These are phyloP conservation scores for Platerodrilus igneus DNA, from an alignment of 2,888 invertebrate species.

Conservation along the genomic window DNA sequence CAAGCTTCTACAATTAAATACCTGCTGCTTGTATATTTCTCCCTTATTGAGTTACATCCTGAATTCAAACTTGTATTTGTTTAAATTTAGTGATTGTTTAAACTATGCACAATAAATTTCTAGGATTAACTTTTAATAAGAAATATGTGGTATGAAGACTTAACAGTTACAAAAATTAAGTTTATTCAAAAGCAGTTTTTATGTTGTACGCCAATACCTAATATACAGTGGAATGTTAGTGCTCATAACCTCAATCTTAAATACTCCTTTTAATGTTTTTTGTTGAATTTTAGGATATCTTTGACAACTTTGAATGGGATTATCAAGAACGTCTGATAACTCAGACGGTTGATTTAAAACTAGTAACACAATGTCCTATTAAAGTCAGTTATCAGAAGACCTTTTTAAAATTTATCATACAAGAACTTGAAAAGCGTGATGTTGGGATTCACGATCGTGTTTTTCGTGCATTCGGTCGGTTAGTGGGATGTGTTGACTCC, in stretches of 20 bases:
- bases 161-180: slow-evolving; percentile 13
- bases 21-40: too few relatives aligned
- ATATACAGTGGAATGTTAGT: slow-evolving; percentile 30
- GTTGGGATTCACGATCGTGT: slow-evolving; percentile 62
- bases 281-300: slow-evolving; percentile 28
- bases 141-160: slow-evolving; percentile 22
- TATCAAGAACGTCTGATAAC: slow-evolving; percentile 57
- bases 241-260: slow-evolving; percentile 6
- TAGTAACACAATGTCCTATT: slow-evolving; percentile 58
- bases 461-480: slow-evolving; percentile 56
- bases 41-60: too few relatives aligned
- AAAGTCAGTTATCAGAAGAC: slow-evolving; percentile 58
- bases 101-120: too few relatives aligned
- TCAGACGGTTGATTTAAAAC: slow-evolving; percentile 53
- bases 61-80: too few relatives aligned
- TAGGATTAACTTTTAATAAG: too few relatives aligned
- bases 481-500: slow-evolving; percentile 47
- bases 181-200: slow-evolving; percentile 39
- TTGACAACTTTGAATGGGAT: slow-evolving; percentile 43
- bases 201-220: slow-evolving; percentile 34
- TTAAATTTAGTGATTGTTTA: too few relatives aligned
- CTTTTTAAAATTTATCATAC: slow-evolving; percentile 63
- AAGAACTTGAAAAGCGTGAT: slow-evolving; percentile 51
- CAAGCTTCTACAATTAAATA: too few relatives aligned
- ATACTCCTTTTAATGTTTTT: slow-evolving; percentile 2